Conservation (phyloP, 2,888 invertebrate genomes). For the Aricia artaxerxes region DNA sequence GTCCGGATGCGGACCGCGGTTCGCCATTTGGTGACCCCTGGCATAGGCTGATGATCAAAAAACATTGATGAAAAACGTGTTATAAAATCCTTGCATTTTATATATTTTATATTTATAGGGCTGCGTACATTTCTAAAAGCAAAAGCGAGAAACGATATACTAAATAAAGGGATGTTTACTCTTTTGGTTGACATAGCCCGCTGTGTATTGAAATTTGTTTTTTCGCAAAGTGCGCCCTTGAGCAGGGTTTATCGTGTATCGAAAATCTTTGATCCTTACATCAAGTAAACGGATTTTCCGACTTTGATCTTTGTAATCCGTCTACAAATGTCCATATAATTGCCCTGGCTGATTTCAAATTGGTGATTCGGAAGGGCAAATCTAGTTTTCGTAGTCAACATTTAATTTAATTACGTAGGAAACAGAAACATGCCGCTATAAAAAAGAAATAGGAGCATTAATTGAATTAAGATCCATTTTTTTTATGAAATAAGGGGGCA, state of each 20-base stretch:
- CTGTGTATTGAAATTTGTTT: conserved; percentile 6
- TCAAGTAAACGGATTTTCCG: conserved; percentile 2
- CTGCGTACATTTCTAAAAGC: neutral
- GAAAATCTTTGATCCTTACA: neutral
- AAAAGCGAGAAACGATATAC: neutral
- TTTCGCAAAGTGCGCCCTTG: neutral
- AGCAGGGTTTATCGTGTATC: conserved; percentile 12
- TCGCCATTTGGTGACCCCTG: too few relatives aligned
- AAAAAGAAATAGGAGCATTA: too few relatives aligned
- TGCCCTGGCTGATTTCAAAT: neutral
- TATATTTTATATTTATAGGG: too few relatives aligned
- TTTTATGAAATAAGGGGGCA: too few relatives aligned
- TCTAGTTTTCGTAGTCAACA: neutral
- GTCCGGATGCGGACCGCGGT: too few relatives aligned
- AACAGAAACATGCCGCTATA: too few relatives aligned
- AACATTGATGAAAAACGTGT: too few relatives aligned
- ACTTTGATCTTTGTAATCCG: neutral
- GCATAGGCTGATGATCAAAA: too few relatives aligned
- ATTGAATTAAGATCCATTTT: too few relatives aligned
- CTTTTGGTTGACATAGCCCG: neutral
- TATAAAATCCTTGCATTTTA: too few relatives aligned
- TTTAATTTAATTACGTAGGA: neutral
- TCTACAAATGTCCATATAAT: neutral
- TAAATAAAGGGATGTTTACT: neutral
- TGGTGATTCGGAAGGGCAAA: neutral